Base-by-base conservation (phyloP, 2,797 vertebrate species). In the Sparus aurata region DNA sequence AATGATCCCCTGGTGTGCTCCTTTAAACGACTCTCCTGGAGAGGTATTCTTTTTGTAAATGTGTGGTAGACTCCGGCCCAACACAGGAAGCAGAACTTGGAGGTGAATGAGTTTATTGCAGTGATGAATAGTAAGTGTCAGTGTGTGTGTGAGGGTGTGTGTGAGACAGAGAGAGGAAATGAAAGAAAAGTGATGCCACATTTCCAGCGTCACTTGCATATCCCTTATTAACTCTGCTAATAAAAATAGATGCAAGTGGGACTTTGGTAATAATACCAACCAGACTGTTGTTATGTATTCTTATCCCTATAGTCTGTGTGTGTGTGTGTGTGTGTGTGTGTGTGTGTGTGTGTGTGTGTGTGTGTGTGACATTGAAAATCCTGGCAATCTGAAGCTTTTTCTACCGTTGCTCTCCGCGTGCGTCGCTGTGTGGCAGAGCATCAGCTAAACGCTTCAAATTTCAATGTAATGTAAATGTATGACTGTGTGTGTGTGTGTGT, bases 231-330 rank as follows among this genome's bases (percentile, higher is more conserved):
- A 78, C 86, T 77, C 67, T 9, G 3, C 57, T 74, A 64, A 82
- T 85, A 85, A 84, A 87, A 88, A 90, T 90, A 89, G 80, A 86
- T 2, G 17, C 82, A 61, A 70, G 72, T 10, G 77, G 76, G 69
- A 63, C 77, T 77, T n/a, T 18, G 64, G 80, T 68, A 71, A 86
- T 83, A 83, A 84, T 25, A 55, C 65, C 64, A 66, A 67, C 34
- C 60, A 79, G 54, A 60, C 62, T 63, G 69, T 43, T 73, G 27
- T 73, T 60, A 55, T 69, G 76, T 66, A 38, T n/a, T 73, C 18
- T 80, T 63, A 1, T 46, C 47, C 53, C 43, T 38, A 23, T 20
- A 22, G 46, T 18, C 47, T 43, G 23, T 10, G 30, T 30, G 55
- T 59, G 50, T 64, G 77, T 45, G 71, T 61, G 53, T 63, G 47